Base-by-base conservation (phyloP, 64 coral and sea anemone species). In the Hydrozoanthus tunicans region DNA sequence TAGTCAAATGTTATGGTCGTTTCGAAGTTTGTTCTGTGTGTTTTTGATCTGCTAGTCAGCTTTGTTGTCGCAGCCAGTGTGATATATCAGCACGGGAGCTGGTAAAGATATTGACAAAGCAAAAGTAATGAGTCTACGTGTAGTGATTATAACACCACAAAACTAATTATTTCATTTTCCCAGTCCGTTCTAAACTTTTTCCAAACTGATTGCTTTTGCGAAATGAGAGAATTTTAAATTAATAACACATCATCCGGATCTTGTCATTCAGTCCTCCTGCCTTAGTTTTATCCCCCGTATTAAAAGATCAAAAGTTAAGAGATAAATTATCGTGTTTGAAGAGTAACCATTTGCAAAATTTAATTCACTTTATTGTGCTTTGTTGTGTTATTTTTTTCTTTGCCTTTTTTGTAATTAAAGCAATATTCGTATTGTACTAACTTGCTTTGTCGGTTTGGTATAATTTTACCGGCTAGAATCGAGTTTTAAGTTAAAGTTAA, bases 281-380 rank as follows among this genome's bases (percentile, higher is more conserved):
- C 63, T 43, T 53, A 67, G 23, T 17, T 83, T 56, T 83, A 83
- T 9, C 32, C 43, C 53, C 26, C 24, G 67, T 17, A 83, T 83
- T 83, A 83, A 83, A 83, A 61, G 63, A 64, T 61, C 6, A 83
- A 83, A 67, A 83, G 81, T 83, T 83, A 83, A 69, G 62, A 58
- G 17, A 79, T 15, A 78, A 83, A 83, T 59, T 83, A 43, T 55
- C 65, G 54, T 53, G 51, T 66, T 83, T 64, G 61, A 68, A 51
- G 81, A 83, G 61, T 23, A 66, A 53, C 62, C 81, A 53, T 83
- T 83, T 83, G 60, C 60, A 83, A 53, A 83, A n/a, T 67, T 81
- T 81, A 7, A 68, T 17, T 67, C 62, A 53, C 7, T 66, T 66
- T 20, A 79, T 79, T n/a, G 53, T 7, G 17, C 53, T 17, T 79